These are phyloP conservation scores for Byasa hedistus DNA, from an alignment of 2,888 invertebrate species.

Conservation along the genomic window DNA sequence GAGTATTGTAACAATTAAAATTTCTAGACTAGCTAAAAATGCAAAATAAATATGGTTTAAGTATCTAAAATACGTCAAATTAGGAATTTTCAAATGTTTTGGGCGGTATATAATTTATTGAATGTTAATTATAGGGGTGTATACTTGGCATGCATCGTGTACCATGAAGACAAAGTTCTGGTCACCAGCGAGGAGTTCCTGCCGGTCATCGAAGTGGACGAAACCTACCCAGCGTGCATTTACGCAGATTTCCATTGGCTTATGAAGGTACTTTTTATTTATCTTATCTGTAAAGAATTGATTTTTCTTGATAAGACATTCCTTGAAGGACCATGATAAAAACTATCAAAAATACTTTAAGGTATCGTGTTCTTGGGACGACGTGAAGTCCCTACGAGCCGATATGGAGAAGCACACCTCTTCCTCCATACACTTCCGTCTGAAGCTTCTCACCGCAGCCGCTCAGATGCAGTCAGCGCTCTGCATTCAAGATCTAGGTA, in stretches of 20 bases:
- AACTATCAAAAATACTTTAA: constrained; percentile 46
- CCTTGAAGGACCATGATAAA: neutral
- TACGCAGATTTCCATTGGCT: constrained; percentile 98
- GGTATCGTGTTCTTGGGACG: constrained; percentile 98
- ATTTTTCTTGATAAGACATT: neutral
- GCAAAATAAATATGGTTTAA: too few species aligned
- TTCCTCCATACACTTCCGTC: constrained; percentile 94
- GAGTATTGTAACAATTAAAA: too few species aligned
- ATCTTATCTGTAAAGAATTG: neutral
- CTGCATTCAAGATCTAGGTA: constrained; percentile 93
- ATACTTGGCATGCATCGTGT: constrained; percentile 94
- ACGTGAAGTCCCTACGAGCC: constrained; percentile 92
- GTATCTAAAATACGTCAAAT: too few species aligned
- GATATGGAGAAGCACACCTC: constrained; percentile 97
- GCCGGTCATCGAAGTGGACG: constrained; percentile 98
- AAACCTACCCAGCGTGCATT: constrained; percentile 94
- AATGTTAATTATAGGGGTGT: constrained; percentile 87
- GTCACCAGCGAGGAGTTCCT: constrained; percentile 98
- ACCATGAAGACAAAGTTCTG: constrained; percentile 96
- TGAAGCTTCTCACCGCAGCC: constrained; percentile 94
- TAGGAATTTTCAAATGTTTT: neutral
- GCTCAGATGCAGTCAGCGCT: constrained; percentile 95
- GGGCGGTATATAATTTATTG: neutral
- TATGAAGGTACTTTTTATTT: constrained; percentile 86
- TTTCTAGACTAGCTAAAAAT: too few species aligned